Evolutionary conservation across 1,140 invertebrate species (phyloP).

Genomic region (Formica exsecta): DNA sequence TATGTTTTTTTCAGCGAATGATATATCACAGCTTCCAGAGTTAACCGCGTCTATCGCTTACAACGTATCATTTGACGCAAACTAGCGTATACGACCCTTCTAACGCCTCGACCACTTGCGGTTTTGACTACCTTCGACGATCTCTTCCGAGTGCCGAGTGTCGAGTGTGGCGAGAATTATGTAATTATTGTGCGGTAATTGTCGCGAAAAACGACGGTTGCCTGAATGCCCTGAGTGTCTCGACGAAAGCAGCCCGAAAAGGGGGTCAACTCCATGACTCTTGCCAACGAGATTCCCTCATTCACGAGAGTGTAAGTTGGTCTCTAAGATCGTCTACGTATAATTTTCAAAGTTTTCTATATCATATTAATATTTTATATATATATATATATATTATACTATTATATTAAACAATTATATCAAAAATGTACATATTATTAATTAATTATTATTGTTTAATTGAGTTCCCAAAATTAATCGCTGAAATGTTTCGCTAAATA

Average conservation of each 20-base stretch:
- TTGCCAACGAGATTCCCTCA: not conserved
- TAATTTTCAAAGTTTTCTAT: no score
- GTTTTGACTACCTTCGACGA: conserved; percentile 50
- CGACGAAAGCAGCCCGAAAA: conserved; percentile 52
- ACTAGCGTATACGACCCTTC: conserved; percentile 68
- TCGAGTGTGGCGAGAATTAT: conserved; percentile 76
- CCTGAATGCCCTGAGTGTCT: conserved; percentile 71
- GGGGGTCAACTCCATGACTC: conserved; percentile 65
- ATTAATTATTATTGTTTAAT: not conserved
- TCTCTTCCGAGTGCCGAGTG: conserved; percentile 48
- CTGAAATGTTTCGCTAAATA: not conserved
- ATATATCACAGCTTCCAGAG: not conserved
- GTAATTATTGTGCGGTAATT: conserved; percentile 79
- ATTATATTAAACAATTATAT: not conserved
- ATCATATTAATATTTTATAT: no score
- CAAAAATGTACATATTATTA: not conserved
- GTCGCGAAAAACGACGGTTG: conserved; percentile 73
- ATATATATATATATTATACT: not conserved
- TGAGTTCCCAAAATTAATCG: not conserved
- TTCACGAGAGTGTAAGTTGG: not conserved
- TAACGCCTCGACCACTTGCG: conserved; percentile 73
- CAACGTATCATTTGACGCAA: conserved; percentile 46
- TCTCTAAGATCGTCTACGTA: not conserved
- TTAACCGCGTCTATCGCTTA: conserved; percentile 26
- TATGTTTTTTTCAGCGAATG: conserved; percentile 15